Conservation (phyloP, 2,113 vertebrate genomes). For the Malaclemys terrapin region DNA sequence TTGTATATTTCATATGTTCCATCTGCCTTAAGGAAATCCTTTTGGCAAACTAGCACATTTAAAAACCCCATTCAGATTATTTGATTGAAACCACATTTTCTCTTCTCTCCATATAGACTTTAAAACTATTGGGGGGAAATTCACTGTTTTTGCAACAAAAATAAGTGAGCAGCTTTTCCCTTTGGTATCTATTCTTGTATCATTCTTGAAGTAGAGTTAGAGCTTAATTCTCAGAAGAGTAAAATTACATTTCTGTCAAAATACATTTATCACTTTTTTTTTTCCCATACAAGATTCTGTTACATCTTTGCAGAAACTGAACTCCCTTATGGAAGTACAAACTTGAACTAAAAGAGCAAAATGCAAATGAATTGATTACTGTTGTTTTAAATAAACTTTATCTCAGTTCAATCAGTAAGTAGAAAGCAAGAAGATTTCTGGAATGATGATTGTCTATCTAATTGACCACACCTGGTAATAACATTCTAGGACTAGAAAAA, state of each 20-base stretch:
- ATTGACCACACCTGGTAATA: not conserved
- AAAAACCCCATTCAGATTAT: not conserved
- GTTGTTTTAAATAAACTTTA: not conserved
- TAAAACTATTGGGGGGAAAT: not conserved
- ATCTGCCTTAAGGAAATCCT: not conserved
- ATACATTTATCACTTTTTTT: not conserved
- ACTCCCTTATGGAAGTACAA: not conserved
- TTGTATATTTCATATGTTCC: not conserved
- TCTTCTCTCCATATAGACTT: not conserved
- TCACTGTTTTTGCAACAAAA: not conserved
- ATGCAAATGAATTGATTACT: not conserved
- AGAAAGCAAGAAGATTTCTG: not conserved
- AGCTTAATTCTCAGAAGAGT: not conserved
- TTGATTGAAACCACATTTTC: not conserved
- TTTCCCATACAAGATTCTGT: not conserved
- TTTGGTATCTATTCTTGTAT: not conserved
- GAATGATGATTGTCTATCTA: not conserved
- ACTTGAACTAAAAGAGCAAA: not conserved
- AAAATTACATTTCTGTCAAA: not conserved
- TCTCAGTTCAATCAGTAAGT: not conserved
- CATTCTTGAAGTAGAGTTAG: not conserved
- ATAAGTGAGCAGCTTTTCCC: not conserved
- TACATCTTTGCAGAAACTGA: not conserved
- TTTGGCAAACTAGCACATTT: not conserved
- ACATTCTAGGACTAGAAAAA: rapidly evolving